Base-by-base conservation (phyloP, 2,797 vertebrate genomes). In the Tolypeutes matacus region DNA sequence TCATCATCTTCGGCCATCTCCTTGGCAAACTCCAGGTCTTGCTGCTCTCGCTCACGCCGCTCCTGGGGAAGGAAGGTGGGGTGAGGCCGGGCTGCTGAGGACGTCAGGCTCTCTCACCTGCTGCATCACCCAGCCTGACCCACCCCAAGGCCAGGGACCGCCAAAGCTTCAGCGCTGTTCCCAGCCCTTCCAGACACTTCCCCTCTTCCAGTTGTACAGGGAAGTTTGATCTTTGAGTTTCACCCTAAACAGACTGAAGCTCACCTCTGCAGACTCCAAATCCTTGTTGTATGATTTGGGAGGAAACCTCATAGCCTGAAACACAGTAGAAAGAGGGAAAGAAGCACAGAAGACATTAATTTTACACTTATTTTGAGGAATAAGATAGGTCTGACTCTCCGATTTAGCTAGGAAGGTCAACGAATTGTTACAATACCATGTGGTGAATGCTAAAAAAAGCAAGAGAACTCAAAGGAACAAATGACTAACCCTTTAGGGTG, bases 231-330 rank as follows among this genome's bases (percentile, higher is more conserved):
- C 77, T 12, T 64, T n/a, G 29, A 14, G 23, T 7, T 49, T 21
- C 1, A 69, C 25, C 36, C 29, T 11, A 3, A 76, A 60, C 17
- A 3, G 53, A 0, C 0, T 13, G n/a, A 69, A n/a, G 27, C 96
- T 98, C 98, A 99, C 99, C 99, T 99, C 99, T 67, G 99, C 99
- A 72, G 99, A 99, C 97, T 99, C 99, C 98, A 99, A 98, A 98
- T 99, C 99, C 98, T 99, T 99, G 98, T 99, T 99, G 97, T 99
- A 99, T 0, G 99, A 99, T 98, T 99, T 99, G 7, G 99, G 99
- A 70, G 99, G 99, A 95, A 99, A 99, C 96, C 99, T 98, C 99
- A 99, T 99, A 83, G 99, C 99, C 99, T 99, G 46, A 97, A 96
- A 91, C 7, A 89, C 2, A 83, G 60, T 2, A 46, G 51, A 36